A percentile compares a stretch with the other conserved stretches of the same genome.
Evolutionary conservation across 2,113 vertebrate genomes (phyloP).

Genomic region (Hippolais icterina): DNA sequence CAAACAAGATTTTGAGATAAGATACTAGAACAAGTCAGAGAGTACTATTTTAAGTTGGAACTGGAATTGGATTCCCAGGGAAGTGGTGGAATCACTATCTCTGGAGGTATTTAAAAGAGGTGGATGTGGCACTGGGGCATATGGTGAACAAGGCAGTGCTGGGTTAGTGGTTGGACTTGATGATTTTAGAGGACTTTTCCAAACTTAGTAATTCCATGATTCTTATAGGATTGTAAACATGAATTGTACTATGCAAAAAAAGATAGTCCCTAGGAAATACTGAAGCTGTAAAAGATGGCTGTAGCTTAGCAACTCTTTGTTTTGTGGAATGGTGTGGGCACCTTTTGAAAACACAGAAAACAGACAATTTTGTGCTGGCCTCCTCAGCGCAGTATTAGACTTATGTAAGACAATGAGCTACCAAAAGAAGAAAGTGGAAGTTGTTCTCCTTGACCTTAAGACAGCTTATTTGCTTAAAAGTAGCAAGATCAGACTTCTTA

Average conservation of each 20-base stretch:
- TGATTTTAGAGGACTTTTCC: not conserved
- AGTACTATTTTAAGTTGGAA: not conserved
- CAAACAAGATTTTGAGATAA: not conserved
- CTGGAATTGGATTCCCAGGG: not conserved
- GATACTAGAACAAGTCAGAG: not conserved
- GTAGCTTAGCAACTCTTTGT: not conserved
- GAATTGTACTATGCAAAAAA: not conserved
- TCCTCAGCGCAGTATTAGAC: not conserved
- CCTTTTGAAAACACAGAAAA: not conserved
- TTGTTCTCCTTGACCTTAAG: not conserved
- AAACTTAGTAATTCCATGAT: not conserved
- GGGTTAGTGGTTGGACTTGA: not conserved
- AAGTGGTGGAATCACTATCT: not conserved
- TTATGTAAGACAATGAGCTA: not conserved
- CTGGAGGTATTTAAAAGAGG: not conserved
- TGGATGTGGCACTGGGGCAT: not conserved
- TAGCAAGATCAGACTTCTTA: not conserved
- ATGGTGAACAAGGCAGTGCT: not conserved
- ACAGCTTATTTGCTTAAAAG: not conserved
- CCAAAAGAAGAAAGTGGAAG: not conserved
- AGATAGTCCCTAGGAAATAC: not conserved
- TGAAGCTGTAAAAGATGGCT: not conserved
- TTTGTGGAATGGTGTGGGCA: not conserved
- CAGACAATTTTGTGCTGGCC: rapidly evolving
- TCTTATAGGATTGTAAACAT: not conserved